Percentiles rank a stretch among this genome's conserved stretches.
These are phyloP conservation scores for Gyrodactylus bullatarudis DNA, from an alignment of 1,140 invertebrate genomes.

Conservation along the genomic window DNA sequence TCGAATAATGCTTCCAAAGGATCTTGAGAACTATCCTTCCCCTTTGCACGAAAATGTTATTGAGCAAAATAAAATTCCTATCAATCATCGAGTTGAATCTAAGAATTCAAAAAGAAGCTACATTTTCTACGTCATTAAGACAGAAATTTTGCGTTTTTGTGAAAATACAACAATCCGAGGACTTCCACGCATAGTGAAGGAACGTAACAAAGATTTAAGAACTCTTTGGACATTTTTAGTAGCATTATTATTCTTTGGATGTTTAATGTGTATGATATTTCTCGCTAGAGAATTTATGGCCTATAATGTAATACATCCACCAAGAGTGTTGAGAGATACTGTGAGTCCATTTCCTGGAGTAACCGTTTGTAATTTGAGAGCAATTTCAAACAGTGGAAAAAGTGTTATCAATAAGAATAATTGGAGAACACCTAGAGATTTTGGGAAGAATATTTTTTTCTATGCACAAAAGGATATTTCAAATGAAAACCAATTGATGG, in stretches of 20 bases:
- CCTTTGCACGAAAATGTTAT: no score
- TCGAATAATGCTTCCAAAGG: no score
- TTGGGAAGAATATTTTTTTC: background rate
- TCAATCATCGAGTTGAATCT: no score
- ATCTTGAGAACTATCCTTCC: no score
- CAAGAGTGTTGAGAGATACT: background rate
- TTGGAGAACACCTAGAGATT: conserved; percentile 3
- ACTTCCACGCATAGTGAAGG: conserved; percentile 1
- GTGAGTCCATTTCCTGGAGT: background rate
- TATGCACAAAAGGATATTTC: background rate
- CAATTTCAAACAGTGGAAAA: background rate
- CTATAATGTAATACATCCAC: conserved; percentile 7
- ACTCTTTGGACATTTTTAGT: background rate
- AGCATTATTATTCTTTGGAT: background rate
- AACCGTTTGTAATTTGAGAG: background rate
- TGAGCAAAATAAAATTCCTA: no score
- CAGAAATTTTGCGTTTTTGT: conserved; percentile 1
- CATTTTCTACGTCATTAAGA: background rate
- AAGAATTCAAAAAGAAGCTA: no score
- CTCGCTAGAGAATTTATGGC: background rate
- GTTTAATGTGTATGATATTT: background rate
- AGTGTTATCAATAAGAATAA: background rate
- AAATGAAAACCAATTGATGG: background rate
- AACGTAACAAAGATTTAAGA: background rate
- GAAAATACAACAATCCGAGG: conserved; percentile 5